These are phyloP conservation scores for Pyrrhia umbra DNA, from an alignment of 2,888 invertebrate species.

Conservation along the genomic window DNA sequence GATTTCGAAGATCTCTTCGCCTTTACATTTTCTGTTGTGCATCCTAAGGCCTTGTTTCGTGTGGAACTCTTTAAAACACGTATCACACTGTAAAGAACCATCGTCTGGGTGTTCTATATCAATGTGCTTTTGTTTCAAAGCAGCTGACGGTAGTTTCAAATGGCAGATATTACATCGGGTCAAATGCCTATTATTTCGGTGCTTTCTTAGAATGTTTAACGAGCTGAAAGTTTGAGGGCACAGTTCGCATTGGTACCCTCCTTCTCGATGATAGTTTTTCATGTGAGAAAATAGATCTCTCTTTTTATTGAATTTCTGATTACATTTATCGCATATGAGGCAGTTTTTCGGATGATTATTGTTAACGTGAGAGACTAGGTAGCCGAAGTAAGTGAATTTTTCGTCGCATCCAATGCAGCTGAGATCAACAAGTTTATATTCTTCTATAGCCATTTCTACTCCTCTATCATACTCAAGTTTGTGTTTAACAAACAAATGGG, in stretches of 20 bases:
- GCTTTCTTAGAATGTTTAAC: constrained; percentile 82
- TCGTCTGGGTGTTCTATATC: constrained; percentile 84
- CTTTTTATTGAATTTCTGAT: constrained; percentile 85
- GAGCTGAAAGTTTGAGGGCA: constrained; percentile 82
- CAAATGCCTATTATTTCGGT: constrained; percentile 81
- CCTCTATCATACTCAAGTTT: constrained; percentile 78
- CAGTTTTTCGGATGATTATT: constrained; percentile 84
- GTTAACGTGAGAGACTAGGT: constrained; percentile 84
- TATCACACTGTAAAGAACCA: constrained; percentile 81
- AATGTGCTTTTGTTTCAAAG: constrained; percentile 83
- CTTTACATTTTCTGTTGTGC: constrained; percentile 83
- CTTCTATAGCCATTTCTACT: constrained; percentile 85
- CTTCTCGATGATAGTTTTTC: constrained; percentile 86
- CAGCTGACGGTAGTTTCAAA: constrained; percentile 81
- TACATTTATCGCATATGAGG: constrained; percentile 82
- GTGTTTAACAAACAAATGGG: constrained; percentile 78
- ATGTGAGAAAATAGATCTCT: constrained; percentile 85
- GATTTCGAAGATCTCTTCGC: constrained; percentile 72
- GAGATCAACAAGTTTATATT: constrained; percentile 79
- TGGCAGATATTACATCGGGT: constrained; percentile 82
- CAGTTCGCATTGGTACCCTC: constrained; percentile 82
- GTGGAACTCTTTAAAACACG: constrained; percentile 83
- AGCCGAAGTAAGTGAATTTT: constrained; percentile 83
- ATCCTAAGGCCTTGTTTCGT: constrained; percentile 84
- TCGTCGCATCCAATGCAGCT: constrained; percentile 79